Base-by-base conservation (phyloP, 2,888 invertebrate genomes). In the Ophion ventricosus region DNA sequence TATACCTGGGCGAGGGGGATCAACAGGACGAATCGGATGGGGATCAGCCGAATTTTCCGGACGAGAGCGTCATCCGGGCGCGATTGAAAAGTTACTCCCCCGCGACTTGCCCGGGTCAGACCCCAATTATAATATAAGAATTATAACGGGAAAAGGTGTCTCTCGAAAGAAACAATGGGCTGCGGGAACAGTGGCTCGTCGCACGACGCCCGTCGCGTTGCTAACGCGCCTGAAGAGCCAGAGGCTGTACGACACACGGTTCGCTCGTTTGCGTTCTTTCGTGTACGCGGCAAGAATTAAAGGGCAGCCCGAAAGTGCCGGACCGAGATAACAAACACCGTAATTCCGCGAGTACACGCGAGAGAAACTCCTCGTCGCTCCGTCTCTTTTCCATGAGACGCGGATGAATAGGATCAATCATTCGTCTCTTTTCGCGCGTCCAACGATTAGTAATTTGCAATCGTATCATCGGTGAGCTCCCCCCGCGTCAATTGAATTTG, bases 1-100 rank as follows among this genome's bases (percentile, higher is more conserved):
- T 97, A 98, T 35, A 97, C 98, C 98, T 98, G 95, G 95, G 61
- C 69, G 73, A 43, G 14, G 17, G 1, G 40, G 40, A 40, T 40
- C 10, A 40, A 4, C 17, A 14, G 49, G 14, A 49, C 14, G 49
- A 2, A 4, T 35, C 1, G 49, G 17, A 17, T 49, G 14, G 11
- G 43, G n/a, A n/a, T 43, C 0, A 43, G 11, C 14, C 43, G 43
- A 0, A 43, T 43, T 14, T 43, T 2, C 11, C 35, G 8, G 8
- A 35, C 35, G 8, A 35, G 35, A 35, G 14, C 10, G 29, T 29
- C 4, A 43, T 1, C 35, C 8, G 35, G 35, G 7, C 35, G 35
- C 8, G 7, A 1, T 35, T 35, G 0, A 35, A 35, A 5, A 35
- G 35, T 35, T 35, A n/a, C n/a, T n/a, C n/a, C n/a, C n/a, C n/a